phyloP scores from a whole-genome alignment of 2,113 vertebrate genomes.

The Bagarius yarrelli region DNA sequence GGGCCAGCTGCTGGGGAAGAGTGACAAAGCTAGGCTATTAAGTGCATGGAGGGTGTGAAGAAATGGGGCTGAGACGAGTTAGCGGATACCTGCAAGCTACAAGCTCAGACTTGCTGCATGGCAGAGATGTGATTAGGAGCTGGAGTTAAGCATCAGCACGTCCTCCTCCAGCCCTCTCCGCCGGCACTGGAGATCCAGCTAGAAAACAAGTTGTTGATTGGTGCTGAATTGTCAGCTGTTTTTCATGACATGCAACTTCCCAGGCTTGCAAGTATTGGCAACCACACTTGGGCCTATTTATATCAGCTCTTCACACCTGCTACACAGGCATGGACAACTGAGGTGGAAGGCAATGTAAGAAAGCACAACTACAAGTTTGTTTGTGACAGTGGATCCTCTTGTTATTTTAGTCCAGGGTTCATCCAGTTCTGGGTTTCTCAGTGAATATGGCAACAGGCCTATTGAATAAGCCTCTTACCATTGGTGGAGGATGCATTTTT shows the following conservation, averaged over 20 bases:
- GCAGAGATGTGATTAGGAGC: conserved; percentile 72
- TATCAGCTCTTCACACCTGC: conserved; percentile 49
- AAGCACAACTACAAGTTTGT: conserved; percentile 47
- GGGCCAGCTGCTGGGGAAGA: conserved; percentile 71
- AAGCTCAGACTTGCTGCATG: conserved; percentile 78
- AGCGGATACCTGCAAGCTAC: conserved; percentile 81
- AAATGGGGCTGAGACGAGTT: conserved; percentile 79
- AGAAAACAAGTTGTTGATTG: conserved; percentile 66
- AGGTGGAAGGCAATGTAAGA: conserved; percentile 48
- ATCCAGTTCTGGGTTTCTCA: conserved; percentile 46
- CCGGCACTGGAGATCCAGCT: conserved; percentile 54
- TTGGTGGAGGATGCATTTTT: conserved; percentile 49
- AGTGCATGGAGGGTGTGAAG: conserved; percentile 83
- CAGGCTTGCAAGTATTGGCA: conserved; percentile 51
- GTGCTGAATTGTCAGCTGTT: conserved; percentile 51
- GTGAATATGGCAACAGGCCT: conserved; percentile 45
- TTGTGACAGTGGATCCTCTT: conserved; percentile 48
- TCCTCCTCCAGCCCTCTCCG: conserved; percentile 58
- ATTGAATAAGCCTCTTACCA: conserved; percentile 47
- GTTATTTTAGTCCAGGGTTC: conserved; percentile 51
- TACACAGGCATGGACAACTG: conserved; percentile 46
- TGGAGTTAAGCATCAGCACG: conserved; percentile 74
- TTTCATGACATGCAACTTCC: conserved; percentile 58
- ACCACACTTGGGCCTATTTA: conserved; percentile 48
- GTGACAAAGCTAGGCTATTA: conserved; percentile 77